Base-by-base conservation (phyloP, 1,140 invertebrate species). In the Drosophila pallidifrons region DNA sequence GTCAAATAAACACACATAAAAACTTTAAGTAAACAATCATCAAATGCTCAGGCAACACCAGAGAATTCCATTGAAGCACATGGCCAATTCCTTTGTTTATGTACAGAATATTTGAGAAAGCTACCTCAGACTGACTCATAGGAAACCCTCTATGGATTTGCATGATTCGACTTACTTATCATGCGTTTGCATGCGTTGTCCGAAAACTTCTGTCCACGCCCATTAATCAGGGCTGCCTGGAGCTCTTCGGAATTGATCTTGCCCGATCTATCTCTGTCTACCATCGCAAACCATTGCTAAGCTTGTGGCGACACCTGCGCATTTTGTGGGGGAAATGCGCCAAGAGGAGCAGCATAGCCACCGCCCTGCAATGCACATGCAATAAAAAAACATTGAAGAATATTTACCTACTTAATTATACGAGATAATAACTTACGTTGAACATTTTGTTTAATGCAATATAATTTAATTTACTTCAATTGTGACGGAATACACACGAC, bases 121-220 rank as follows among this genome's bases (percentile, higher is more conserved):
- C 2, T 7, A 7, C n/a, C 45, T 16, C 35, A 1, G 10, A 41
- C 46, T 58, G 28, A 67, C 13, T 74, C 64, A 74, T 60, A 30
- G 13, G 13, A 28, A 11, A 47, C 8, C 43, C 32, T 38, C 8
- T 20, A 15, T 54, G 25, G 20, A 16, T 51, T 25, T 59, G 20
- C 32, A 30, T 58, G 43, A 5, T 47, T 1, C 5, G 85, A 93
- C 93, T 93, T 94, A 97, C 96, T 95, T 85, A 98, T 97, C 97
- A 98, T 98, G n/a, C 98, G 93, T 74, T 95, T 95, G 92, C 97
- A 98, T 35, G 97, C 96, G 74, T 95, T 95, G 67, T 97, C 95
- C 46, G 97, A 97, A 91, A 98, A 98, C 69, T 95, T 95, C 66
- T 96, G 94, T 25, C 97, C 97, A 93, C 98, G 96, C 32, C 96